Evolutionary conservation across 2,113 vertebrate species (phyloP), one percentile per base, ranked within the genome.

Genomic region (Cairina moschata): DNA sequence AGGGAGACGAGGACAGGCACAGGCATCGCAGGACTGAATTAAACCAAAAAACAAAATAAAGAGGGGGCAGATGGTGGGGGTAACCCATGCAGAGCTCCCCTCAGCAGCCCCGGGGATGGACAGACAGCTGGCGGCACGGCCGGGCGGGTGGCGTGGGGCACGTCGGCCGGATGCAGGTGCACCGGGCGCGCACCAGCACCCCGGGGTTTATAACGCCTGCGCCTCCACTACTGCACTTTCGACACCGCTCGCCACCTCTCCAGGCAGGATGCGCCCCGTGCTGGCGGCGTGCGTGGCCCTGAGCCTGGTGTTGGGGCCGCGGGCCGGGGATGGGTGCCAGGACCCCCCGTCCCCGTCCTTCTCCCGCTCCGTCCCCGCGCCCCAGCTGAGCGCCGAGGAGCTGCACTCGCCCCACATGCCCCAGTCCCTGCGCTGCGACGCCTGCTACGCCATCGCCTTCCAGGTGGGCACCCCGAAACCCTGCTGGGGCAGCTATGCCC

Each of bases 361-460:
- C 1, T 2, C 44, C 75, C 55, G 8, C 75, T 95, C 96, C 48
- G 5, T 77, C 55, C 0, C 95, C 7, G 67, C 97, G 0, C 97
- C 97, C 31, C 75, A 66, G 44, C 88, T 98, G 74, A 97, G 97
- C 21, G 88, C 97, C 2, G 97, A 98, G 83, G 98, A 98, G 75
- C 94, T 50, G 78, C 95, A 97, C 59, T 98, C 97, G 0, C 88
- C 94, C 65, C 97, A 98, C 55, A 97, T 98, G 97, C 97, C 98
- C 3, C 38, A 75, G 8, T 68, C 97, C 56, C 92, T 98, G 79
- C 98, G 32, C 86, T 98, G 98, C 3, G 97, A 98, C 0, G 97
- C 97, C 85, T 98, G 97, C 95, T 92, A 56, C 13, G 97, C 94
- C 7, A 97, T 98, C 44, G 94, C 95, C 86, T 98, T 97, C 95